A percentile compares a stretch with the other conserved stretches of the same genome.
Evolutionary conservation across 2,797 vertebrate species (phyloP).

Genomic region (Orientallactaga sibirica): DNA sequence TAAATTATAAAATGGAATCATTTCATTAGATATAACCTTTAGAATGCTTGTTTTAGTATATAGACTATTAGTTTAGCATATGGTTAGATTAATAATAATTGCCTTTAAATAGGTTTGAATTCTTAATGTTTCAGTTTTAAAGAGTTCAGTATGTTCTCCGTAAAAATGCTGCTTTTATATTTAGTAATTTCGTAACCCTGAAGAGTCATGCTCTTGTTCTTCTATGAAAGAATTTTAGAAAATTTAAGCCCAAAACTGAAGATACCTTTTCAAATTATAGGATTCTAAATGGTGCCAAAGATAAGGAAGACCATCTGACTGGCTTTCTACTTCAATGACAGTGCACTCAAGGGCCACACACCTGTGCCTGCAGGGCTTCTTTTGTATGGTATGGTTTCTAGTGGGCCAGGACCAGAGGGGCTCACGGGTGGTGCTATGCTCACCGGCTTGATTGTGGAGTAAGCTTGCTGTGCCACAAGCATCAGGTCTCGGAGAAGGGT

Average conservation of each 20-base stretch:
- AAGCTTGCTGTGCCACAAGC: constrained; percentile 84
- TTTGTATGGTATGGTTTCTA: neutral
- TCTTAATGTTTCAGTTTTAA: no score
- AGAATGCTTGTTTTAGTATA: neutral
- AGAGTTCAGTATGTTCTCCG: no score
- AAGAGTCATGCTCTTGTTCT: neutral
- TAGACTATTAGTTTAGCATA: no score
- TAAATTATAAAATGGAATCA: neutral
- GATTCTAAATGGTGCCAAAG: neutral
- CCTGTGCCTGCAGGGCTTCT: neutral
- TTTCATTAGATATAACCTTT: neutral
- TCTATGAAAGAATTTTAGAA: neutral
- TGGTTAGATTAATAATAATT: no score
- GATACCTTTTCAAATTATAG: neutral
- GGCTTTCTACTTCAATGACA: neutral
- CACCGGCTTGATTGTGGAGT: constrained; percentile 89
- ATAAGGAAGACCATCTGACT: neutral
- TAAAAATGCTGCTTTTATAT: no score
- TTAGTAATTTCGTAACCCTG: constrained; percentile 26
- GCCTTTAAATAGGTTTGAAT: no score
- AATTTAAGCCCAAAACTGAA: neutral
- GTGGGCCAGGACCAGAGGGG: neutral
- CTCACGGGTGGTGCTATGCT: constrained; percentile 74
- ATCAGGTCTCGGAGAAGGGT: constrained; percentile 90
- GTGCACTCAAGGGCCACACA: neutral